Conservation (phyloP, 2,797 vertebrate genomes). For the Tiaroga cobitis region DNA sequence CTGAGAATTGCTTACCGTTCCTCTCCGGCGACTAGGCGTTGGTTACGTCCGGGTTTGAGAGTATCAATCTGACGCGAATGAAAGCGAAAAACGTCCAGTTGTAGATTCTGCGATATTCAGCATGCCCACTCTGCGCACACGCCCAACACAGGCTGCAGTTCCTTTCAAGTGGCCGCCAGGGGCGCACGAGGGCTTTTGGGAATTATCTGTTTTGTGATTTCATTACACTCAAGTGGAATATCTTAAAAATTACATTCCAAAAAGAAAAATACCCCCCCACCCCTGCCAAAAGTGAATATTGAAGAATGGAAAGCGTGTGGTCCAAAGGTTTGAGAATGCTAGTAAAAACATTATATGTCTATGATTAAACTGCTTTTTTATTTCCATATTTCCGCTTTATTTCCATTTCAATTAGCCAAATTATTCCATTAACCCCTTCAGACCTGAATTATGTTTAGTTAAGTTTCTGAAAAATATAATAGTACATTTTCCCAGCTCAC, state of each 20-base stretch:
- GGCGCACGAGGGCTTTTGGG: background rate
- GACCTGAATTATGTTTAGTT: too few relatives aligned
- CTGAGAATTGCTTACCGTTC: conserved; percentile 73
- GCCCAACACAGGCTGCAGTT: background rate
- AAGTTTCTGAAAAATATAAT: too few relatives aligned
- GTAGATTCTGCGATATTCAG: background rate
- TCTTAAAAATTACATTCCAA: background rate
- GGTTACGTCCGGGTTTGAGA: conserved; percentile 85
- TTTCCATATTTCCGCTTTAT: too few relatives aligned
- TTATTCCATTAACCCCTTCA: too few relatives aligned
- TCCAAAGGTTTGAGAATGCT: background rate
- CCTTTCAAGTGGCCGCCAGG: background rate
- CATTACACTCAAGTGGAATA: background rate
- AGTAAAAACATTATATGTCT: background rate
- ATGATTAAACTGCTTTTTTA: background rate
- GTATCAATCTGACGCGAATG: conserved; percentile 59
- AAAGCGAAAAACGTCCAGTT: conserved; percentile 37
- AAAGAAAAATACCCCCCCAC: background rate
- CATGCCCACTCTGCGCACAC: background rate
- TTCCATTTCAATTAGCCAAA: background rate
- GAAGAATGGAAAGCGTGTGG: background rate
- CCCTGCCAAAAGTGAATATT: background rate
- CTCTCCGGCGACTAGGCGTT: conserved; percentile 81
- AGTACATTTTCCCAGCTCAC: too few relatives aligned
- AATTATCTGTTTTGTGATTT: background rate